These are phyloP conservation scores for Oikopleura dioica DNA, from an alignment of 23 tunicate genomes.

Conservation along the genomic window DNA sequence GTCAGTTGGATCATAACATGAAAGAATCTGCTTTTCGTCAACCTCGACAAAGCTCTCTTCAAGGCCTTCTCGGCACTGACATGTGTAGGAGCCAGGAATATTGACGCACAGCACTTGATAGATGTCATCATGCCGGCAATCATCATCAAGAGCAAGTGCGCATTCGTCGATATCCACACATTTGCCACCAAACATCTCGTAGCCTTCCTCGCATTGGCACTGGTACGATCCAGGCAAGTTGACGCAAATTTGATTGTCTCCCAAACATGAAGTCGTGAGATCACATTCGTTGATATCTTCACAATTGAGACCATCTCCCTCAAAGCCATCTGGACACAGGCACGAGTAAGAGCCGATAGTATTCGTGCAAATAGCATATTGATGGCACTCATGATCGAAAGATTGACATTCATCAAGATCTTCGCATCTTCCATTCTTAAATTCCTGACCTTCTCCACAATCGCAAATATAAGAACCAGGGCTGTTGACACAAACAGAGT, in stretches of 20 bases:
- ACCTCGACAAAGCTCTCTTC: neutral
- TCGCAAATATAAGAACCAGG: neutral
- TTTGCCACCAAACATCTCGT: too few species aligned
- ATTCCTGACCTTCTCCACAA: slow-evolving; percentile 16
- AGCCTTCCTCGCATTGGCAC: too few species aligned
- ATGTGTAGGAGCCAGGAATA: neutral
- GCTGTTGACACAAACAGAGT: neutral
- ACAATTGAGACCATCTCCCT: neutral
- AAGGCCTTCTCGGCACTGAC: neutral
- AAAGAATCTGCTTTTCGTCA: neutral
- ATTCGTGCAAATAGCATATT: neutral
- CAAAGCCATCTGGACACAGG: slow-evolving; percentile 18
- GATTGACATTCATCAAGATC: slow-evolving; percentile 17
- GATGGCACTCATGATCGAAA: too few species aligned
- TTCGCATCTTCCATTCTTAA: slow-evolving; percentile 15
- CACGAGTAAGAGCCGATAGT: slow-evolving; percentile 16
- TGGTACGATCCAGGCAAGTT: too few species aligned
- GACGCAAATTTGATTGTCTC: too few species aligned
- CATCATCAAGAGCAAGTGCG: neutral
- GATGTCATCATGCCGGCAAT: neutral
- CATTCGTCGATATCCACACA: too few species aligned
- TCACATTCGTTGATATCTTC: slow-evolving; percentile 13
- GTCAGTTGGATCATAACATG: neutral
- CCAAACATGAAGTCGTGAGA: too few species aligned
- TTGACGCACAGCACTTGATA: neutral